These are phyloP conservation scores for Alectura lathami DNA, from an alignment of 2,113 vertebrate genomes.

Conservation along the genomic window DNA sequence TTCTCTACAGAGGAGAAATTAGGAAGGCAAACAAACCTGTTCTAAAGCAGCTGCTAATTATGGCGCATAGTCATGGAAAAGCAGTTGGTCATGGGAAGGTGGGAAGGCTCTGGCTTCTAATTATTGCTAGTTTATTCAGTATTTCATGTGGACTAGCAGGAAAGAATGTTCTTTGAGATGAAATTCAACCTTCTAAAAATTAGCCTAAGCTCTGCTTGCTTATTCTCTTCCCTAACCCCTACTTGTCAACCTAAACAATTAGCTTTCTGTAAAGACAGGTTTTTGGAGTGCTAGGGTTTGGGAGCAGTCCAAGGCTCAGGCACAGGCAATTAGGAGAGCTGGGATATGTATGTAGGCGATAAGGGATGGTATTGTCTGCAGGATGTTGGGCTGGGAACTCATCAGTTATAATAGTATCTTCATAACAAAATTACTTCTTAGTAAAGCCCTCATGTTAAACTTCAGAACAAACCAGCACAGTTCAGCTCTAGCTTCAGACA, in stretches of 20 bases:
- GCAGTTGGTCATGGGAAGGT: not conserved
- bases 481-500: not conserved
- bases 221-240: not conserved
- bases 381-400: not conserved
- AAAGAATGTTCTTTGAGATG: slow-evolving; percentile 5
- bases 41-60: not conserved
- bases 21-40: not conserved
- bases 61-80: not conserved
- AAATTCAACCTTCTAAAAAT: slow-evolving; percentile 8
- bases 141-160: slow-evolving; percentile 2
- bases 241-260: slow-evolving; percentile 4
- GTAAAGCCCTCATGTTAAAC: not conserved
- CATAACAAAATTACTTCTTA: not conserved
- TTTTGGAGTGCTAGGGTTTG: not conserved
- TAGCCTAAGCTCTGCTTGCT: not conserved
- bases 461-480: not conserved
- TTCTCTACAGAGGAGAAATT: not conserved
- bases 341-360: not conserved
- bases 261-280: slow-evolving; percentile 14
- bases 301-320: not conserved
- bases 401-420: not conserved
- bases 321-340: not conserved
- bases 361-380: not conserved
- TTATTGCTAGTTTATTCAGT: not conserved
- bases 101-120: not conserved